Base-by-base conservation (phyloP, 2,113 vertebrate species). In the Danionella cerebrum region DNA sequence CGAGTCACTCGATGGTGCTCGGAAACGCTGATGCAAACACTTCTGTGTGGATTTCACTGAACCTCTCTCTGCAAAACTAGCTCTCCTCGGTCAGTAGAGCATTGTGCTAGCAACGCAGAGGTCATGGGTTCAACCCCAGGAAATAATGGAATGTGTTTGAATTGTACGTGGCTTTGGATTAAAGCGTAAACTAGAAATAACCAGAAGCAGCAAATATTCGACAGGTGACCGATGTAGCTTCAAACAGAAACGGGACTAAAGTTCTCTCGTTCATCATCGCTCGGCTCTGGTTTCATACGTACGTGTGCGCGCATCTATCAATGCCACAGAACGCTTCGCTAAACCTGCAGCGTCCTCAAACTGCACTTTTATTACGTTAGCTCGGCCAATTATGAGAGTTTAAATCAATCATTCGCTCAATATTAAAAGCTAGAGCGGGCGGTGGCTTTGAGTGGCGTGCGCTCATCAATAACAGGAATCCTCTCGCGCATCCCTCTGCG, bases 361-460 rank as follows among this genome's bases (percentile, higher is more conserved):
- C 88, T 84, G 87, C 82, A 84, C 89, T 87, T 87, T 87, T 86
- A 90, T 89, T 87, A 81, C 86, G 88, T 90, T 88, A 87, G 85
- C 78, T 71, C 70, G 62, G 83, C 85, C 89, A 89, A 90, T 90
- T 89, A 89, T 87, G 86, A 90, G 76, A 78, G 74, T 80, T 84
- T 88, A 87, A 89, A 90, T 90, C 87, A 87, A 89, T 90, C 86
- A 89, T 78, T 76, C 60, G 83, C 83, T 88, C 86, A 86, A 88
- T 89, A 87, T 83, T 78, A 74, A 80, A 82, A 81, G 78, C 79
- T 77, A 83, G 82, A 85, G 84, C 76, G 77, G 69, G 18, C 78
- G 70, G 75, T 73, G 73, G 70, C 77, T 67, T 24, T 78, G 84
- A 84, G 77, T 73, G 83, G 65, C 77, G 66, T 78, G 76, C 79